These are phyloP conservation scores for Crioceris asparagi DNA, from an alignment of 2,888 invertebrate species.

Conservation along the genomic window DNA sequence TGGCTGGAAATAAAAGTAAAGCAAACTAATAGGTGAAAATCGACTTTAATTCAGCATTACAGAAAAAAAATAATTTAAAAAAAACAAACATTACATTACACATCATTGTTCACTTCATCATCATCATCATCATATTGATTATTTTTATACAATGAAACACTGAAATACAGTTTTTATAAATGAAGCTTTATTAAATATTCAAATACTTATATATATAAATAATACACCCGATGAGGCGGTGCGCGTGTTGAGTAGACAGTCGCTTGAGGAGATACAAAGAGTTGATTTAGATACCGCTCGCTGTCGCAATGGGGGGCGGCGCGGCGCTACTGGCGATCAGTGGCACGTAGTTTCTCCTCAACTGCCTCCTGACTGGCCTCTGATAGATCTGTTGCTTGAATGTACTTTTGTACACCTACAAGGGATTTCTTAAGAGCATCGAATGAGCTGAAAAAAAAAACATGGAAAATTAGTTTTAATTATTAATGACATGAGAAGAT, in stretches of 20 bases:
- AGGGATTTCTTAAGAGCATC: conserved; percentile 95
- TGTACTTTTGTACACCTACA: conserved; percentile 94
- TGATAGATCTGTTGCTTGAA: conserved; percentile 91
- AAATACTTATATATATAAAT: conserved; percentile 39
- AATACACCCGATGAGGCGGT: conserved; percentile 33
- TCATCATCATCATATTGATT: too few relatives aligned
- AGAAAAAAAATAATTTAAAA: too few relatives aligned
- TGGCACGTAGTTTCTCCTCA: conserved; percentile 87
- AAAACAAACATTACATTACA: too few relatives aligned
- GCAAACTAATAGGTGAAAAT: too few relatives aligned
- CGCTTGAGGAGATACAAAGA: conserved; percentile 17
- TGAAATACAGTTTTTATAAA: conserved; percentile 35
- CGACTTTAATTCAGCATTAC: too few relatives aligned
- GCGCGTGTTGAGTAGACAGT: conserved; percentile 33
- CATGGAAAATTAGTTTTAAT: too few relatives aligned
- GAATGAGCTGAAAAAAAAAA: conserved; percentile 79
- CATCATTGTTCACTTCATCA: too few relatives aligned
- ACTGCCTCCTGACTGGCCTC: conserved; percentile 91
- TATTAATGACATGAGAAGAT: too few relatives aligned
- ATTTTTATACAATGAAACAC: conserved; percentile 9
- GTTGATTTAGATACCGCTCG: conserved; percentile 8
- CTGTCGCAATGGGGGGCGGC: too few relatives aligned
- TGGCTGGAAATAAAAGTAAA: too few relatives aligned
- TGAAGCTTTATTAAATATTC: conserved; percentile 40
- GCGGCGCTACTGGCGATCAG: conserved; percentile 71